Evolutionary conservation across 2,113 vertebrate species (phyloP).

Genomic region (Heloderma charlesbogerti): DNA sequence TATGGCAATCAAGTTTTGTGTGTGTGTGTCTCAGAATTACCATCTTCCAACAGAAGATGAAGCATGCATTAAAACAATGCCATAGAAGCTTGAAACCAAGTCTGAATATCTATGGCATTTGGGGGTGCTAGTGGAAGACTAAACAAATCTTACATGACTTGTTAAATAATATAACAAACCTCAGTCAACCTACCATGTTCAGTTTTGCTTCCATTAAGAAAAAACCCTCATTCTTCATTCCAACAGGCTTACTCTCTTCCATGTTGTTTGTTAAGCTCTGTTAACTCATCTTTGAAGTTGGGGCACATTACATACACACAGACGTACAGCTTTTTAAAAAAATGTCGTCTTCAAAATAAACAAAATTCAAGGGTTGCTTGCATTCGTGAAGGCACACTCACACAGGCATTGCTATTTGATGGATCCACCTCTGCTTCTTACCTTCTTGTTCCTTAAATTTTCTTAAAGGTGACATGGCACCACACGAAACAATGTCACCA

Average conservation of each 20-base stretch:
- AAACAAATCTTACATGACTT: neutral
- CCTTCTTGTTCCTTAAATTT: neutral
- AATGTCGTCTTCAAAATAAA: neutral
- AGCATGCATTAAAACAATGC: neutral
- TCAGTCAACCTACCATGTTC: constrained; percentile 71
- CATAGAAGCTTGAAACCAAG: too few relatives aligned
- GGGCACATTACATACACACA: neutral
- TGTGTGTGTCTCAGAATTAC: neutral
- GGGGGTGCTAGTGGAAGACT: neutral
- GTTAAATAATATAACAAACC: neutral
- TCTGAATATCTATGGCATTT: neutral
- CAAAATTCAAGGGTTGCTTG: neutral
- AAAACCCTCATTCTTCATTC: neutral
- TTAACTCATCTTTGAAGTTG: neutral
- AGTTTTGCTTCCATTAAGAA: constrained; percentile 77
- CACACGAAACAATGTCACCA: accelerated
- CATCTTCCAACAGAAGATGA: neutral
- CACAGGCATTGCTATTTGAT: neutral
- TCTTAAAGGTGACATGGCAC: accelerated
- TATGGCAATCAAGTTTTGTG: neutral
- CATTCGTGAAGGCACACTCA: neutral
- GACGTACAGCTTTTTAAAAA: neutral
- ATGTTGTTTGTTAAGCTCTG: neutral
- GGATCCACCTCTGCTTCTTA: accelerated
- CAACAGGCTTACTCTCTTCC: neutral